Percentiles rank a stretch among this genome's conserved stretches.
phyloP scores from a whole-genome alignment of 2,113 vertebrate genomes.

The Tangachromis dhanisi region DNA sequence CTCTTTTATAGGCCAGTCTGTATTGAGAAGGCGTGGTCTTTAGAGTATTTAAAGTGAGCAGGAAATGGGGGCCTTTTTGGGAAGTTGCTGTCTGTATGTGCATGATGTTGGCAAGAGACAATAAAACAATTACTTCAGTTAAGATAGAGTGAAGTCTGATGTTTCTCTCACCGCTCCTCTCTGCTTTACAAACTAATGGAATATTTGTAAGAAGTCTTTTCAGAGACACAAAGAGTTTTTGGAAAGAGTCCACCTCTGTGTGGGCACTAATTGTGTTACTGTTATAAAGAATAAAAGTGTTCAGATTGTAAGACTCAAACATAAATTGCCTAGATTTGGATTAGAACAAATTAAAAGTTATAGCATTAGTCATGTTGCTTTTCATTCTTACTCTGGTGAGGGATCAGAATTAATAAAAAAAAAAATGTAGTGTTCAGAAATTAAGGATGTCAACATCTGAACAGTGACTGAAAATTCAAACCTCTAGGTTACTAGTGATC shows the following conservation, averaged over 20 bases:
- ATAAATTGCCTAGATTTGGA: background rate
- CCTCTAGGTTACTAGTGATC: background rate
- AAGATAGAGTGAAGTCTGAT: background rate
- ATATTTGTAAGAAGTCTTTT: background rate
- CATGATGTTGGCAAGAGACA: background rate
- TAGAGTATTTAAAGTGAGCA: background rate
- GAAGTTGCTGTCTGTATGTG: background rate
- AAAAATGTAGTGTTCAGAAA: background rate
- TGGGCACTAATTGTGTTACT: background rate
- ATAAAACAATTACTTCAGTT: background rate
- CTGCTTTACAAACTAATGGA: background rate
- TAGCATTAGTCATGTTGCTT: background rate
- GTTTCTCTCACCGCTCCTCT: background rate
- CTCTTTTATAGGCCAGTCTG: background rate
- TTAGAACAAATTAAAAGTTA: background rate
- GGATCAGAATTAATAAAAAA: background rate
- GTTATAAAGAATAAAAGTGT: background rate
- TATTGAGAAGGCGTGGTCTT: background rate
- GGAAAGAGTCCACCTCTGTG: background rate
- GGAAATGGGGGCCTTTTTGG: background rate
- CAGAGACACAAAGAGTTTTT: background rate
- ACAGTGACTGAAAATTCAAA: background rate
- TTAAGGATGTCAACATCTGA: background rate
- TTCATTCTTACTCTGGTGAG: background rate
- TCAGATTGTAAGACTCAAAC: background rate